A percentile compares a stretch with the other conserved stretches of the same genome.
Evolutionary conservation across 2,113 vertebrate genomes (phyloP).

Genomic region (Hipposideros armiger): DNA sequence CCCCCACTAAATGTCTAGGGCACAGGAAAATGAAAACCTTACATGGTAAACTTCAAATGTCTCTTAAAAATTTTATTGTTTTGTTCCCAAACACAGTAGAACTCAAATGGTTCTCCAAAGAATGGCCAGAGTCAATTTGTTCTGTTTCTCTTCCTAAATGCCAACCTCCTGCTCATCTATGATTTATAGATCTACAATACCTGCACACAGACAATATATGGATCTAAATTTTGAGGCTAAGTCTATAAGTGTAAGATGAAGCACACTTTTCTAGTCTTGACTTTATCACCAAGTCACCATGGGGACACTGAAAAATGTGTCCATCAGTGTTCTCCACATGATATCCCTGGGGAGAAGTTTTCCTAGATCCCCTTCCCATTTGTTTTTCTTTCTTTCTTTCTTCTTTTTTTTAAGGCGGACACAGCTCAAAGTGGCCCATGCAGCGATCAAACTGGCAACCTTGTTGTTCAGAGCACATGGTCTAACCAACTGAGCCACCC

Average conservation of each 20-base stretch:
- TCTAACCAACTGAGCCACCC: too few relatives aligned
- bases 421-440: too few relatives aligned
- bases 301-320: neutral
- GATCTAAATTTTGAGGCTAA: neutral
- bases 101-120: constrained; percentile 19
- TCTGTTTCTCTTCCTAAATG: constrained; percentile 3
- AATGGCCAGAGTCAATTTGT: neutral
- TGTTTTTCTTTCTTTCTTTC: neutral
- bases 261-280: neutral
- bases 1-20: neutral
- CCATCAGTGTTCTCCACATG: neutral
- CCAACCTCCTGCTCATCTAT: neutral
- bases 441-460: too few relatives aligned
- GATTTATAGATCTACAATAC: neutral
- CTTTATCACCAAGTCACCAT: neutral
- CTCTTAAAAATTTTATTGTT: neutral
- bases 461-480: too few relatives aligned
- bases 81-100: constrained; percentile 3
- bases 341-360: neutral
- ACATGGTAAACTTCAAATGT: neutral
- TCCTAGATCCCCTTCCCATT: neutral
- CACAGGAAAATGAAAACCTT: neutral
- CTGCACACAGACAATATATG: neutral
- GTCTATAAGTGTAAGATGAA: neutral
- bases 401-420: too few relatives aligned